phyloP scores from a whole-genome alignment of 2,113 vertebrate genomes.

The Symphodus melops region DNA sequence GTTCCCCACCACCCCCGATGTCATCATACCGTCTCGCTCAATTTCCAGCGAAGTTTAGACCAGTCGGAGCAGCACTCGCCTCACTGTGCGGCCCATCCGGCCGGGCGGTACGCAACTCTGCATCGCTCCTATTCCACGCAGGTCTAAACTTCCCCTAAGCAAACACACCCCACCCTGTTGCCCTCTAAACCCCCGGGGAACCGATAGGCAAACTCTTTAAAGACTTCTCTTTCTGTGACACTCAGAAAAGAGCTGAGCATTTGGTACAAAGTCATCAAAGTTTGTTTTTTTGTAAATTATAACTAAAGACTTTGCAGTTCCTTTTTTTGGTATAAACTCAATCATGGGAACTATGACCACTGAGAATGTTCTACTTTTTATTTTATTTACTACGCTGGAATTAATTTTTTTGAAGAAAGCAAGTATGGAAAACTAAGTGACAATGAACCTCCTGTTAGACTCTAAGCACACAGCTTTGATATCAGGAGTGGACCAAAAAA shows the following conservation, averaged over 20 bases:
- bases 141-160: slow-evolving; percentile 71
- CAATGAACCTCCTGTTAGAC: background rate
- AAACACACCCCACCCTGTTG: slow-evolving; percentile 6
- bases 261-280: slow-evolving; percentile 47
- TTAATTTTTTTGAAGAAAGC: slow-evolving; percentile 18
- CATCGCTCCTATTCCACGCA: slow-evolving; percentile 80
- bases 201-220: slow-evolving; percentile 73
- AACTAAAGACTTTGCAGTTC: slow-evolving; percentile 11
- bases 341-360: slow-evolving; percentile 28
- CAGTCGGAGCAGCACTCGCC: slow-evolving; percentile 69
- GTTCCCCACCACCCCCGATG: slow-evolving; percentile 85
- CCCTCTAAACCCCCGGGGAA: slow-evolving; percentile 71
- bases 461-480: slow-evolving; percentile 7
- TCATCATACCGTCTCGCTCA: slow-evolving; percentile 85
- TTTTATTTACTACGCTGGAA: background rate
- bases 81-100: slow-evolving; percentile 66
- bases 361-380: slow-evolving; percentile 33
- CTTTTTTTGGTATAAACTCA: slow-evolving; percentile 50
- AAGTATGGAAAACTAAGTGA: background rate
- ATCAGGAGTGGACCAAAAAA: slow-evolving; percentile 36
- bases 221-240: slow-evolving; percentile 65
- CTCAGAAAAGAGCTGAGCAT: slow-evolving; percentile 38
- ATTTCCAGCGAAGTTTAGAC: slow-evolving; percentile 87
- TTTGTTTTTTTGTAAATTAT: slow-evolving; percentile 25
- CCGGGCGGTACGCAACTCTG: slow-evolving; percentile 57